phyloP scores from a whole-genome alignment of 2,113 vertebrate species.

The Rallus limicola region DNA sequence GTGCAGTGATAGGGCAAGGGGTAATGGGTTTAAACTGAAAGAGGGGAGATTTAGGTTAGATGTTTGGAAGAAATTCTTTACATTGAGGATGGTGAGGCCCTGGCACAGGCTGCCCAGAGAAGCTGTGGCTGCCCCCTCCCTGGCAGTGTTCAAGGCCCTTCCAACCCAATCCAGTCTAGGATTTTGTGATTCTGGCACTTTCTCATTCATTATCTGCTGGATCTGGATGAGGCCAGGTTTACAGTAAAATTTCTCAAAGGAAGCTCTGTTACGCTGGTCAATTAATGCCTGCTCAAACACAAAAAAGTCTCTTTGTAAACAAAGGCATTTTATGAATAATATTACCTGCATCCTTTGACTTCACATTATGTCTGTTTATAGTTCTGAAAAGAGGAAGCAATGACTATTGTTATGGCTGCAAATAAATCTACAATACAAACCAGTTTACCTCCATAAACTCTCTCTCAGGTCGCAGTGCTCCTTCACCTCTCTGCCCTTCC shows the following conservation, averaged over 20 bases:
- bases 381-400: background rate
- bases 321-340: slow-evolving; percentile 9
- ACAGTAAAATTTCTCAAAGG: background rate
- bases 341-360: background rate
- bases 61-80: too few species aligned
- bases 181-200: background rate
- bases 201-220: background rate
- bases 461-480: background rate
- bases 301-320: background rate
- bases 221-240: background rate
- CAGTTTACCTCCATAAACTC: background rate
- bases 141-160: too few species aligned
- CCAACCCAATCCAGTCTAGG: too few species aligned
- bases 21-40: too few species aligned
- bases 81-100: too few species aligned
- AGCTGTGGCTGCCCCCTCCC: too few species aligned
- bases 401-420: background rate
- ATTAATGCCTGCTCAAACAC: background rate
- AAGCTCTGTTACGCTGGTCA: background rate
- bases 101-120: too few species aligned
- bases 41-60: too few species aligned
- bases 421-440: background rate
- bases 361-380: background rate
- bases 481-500: background rate
- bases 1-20: too few species aligned